Base-by-base conservation (phyloP, 2,797 vertebrate species). In the Falco rusticolus region DNA sequence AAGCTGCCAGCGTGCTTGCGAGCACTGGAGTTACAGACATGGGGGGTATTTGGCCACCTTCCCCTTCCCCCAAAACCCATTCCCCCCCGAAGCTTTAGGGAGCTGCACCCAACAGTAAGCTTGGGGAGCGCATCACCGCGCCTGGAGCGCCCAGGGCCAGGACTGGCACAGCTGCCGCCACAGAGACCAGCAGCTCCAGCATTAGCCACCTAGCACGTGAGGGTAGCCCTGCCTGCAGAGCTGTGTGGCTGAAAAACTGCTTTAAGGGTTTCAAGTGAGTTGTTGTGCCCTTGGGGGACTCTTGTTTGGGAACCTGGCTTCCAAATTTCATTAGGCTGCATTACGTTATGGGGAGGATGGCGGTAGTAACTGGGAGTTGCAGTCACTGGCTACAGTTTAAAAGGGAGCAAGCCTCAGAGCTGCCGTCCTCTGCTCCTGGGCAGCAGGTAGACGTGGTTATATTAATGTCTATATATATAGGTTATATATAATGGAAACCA, bases 201-300 rank as follows among this genome's bases (percentile, higher is more conserved):
- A 1, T 7, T 34, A 17, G 37, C 11, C 84, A 21, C 0, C 0
- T 5, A 8, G 6, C 6, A 7, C 39, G 11, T 39, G 39, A 47
- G 6, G 33, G 79, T 19, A 51, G 72, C 53, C 37, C 56, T 80
- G 51, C 65, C 81, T 29, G 34, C 93, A 84, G 66, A 93, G 78
- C 78, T 37, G 14, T 5, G 34, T 11, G 60, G 20, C 31, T 81
- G 13, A 5, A 53, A 68, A 70, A 8, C 33, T 13, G 56, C 17
- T 13, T 3, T 0, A 18, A 41, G 20, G 39, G 3, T 51, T 81
- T 87, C 34, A 16, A 31, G 29, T 6, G 22, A 87, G 25, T 47
- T 83, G 20, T n/a, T 37, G 39, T 61, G 56, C 79, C 47, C 5
- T 63, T 20, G 9, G 2, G 31, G 2, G 31, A 39, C 48, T 84